Evolutionary conservation across 2,113 vertebrate genomes (phyloP).

Genomic region (Saccopteryx bilineata): DNA sequence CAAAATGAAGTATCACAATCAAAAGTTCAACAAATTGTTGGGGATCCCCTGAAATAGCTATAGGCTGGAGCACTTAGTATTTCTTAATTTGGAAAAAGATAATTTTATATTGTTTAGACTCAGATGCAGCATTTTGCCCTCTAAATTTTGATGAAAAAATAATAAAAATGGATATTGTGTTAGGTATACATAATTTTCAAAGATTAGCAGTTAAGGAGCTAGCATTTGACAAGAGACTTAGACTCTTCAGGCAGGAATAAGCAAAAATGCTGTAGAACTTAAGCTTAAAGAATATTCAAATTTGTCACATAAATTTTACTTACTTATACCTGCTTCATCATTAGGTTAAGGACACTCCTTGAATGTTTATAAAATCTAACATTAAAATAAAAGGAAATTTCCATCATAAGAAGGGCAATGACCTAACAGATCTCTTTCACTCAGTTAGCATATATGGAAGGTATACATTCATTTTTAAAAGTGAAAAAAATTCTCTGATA

Average conservation of each 20-base stretch:
- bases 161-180: neutral
- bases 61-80: neutral
- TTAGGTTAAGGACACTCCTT: neutral
- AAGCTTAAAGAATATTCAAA: neutral
- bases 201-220: neutral
- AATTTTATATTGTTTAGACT: neutral
- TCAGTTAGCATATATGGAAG: neutral
- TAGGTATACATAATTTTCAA: neutral
- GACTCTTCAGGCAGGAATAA: neutral
- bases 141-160: neutral
- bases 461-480: neutral
- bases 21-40: neutral
- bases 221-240: neutral
- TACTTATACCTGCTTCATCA: neutral
- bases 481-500: neutral
- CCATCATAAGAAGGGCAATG: neutral
- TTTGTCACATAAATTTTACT: neutral
- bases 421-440: neutral
- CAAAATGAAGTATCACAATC: neutral
- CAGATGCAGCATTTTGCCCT: neutral
- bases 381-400: neutral
- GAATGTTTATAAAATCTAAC: neutral
- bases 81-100: neutral
- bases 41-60: neutral
- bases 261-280: neutral